phyloP scores from a whole-genome alignment of 1,140 invertebrate species.

The Myzus persicae region DNA sequence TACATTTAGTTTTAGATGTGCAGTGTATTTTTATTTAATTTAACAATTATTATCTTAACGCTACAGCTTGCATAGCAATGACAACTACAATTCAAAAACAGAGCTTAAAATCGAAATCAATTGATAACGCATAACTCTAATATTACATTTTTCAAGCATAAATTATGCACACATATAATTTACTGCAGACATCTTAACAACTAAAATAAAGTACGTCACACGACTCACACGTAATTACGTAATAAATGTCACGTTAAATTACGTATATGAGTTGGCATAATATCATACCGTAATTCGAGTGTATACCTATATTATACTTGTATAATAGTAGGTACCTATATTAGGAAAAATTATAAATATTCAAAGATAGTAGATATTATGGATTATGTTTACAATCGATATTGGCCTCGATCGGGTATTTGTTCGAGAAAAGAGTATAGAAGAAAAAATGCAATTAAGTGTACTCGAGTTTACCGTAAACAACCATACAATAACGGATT shows the following conservation, averaged over 20 bases:
- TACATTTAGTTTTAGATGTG: too few species aligned
- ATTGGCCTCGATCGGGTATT: not conserved
- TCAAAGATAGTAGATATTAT: not conserved
- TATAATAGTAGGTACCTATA: not conserved
- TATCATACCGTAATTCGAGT: not conserved
- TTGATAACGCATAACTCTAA: not conserved
- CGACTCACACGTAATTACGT: too few species aligned
- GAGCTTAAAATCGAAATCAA: not conserved
- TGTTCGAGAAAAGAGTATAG: not conserved
- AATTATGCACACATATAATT: not conserved
- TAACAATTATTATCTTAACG: not conserved
- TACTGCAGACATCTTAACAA: not conserved
- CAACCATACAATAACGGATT: not conserved
- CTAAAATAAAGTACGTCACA: not conserved
- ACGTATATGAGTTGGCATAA: not conserved
- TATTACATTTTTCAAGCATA: not conserved
- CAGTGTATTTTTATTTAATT: too few species aligned
- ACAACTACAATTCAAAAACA: not conserved
- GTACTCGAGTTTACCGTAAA: not conserved
- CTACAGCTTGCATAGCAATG: not conserved
- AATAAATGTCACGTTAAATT: too few species aligned
- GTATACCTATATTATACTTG: too few species aligned
- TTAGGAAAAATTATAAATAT: not conserved
- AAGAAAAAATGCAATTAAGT: not conserved
- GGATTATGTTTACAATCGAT: slow-evolving; percentile 1